A percentile compares a stretch with the other conserved stretches of the same genome.
These are phyloP conservation scores for Babylonia areolata DNA, from an alignment of 1,140 invertebrate genomes.

Conservation along the genomic window DNA sequence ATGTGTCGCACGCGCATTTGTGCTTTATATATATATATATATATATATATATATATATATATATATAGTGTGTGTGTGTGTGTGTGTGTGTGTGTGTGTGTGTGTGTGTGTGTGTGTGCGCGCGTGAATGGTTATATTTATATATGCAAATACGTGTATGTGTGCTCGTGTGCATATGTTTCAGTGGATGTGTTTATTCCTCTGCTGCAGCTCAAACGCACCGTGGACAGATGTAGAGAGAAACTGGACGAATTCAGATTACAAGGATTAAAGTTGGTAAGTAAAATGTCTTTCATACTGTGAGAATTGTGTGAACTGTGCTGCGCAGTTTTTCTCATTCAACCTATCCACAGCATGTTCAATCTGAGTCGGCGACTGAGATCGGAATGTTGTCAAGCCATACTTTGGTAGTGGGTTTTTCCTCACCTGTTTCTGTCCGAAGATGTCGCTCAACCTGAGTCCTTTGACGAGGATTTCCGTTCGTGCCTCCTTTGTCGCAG, in stretches of 20 bases:
- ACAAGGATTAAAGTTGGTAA: constrained; percentile 66
- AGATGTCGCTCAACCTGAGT: no score
- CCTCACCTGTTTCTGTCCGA: no score
- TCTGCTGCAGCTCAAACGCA: constrained; percentile 58
- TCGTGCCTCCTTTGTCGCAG: no score
- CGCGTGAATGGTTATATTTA: neutral
- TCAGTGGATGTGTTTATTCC: neutral
- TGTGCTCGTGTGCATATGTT: neutral
- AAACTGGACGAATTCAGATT: constrained; percentile 65
- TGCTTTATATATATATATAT: neutral
- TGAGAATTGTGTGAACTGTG: no score
- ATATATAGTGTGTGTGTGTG: constrained; percentile 17
- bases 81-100: constrained; percentile 6
- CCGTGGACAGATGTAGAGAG: constrained; percentile 60
- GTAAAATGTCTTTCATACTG: no score
- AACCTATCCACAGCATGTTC: no score
- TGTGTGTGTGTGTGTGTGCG: constrained; percentile 17
- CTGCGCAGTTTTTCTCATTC: no score
- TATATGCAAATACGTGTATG: neutral
- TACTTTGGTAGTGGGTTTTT: no score
- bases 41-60: constrained; percentile 33
- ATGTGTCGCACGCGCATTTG: no score
- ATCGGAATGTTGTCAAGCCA: no score
- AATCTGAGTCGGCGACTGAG: no score
- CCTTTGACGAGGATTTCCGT: no score